Base-by-base conservation (phyloP, 2,797 vertebrate genomes). In the Pagetopsis macropterus region DNA sequence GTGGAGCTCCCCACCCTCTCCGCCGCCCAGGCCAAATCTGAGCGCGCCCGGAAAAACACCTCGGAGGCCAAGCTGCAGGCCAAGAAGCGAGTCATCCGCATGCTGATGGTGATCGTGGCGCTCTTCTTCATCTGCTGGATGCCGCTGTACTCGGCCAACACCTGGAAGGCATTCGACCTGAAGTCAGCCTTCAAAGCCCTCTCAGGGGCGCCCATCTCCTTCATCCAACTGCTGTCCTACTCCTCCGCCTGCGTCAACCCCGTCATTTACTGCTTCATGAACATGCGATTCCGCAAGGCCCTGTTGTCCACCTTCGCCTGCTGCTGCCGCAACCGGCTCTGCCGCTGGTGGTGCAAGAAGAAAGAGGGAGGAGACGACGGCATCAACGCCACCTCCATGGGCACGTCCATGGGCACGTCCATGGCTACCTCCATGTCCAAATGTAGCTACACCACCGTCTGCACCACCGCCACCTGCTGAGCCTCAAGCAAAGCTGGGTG, bases 251-350 rank as follows among this genome's bases (percentile, higher is more conserved):
- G 97, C 2, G 90, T 97, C 90, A 99, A 98, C 89, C 97, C 97
- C 46, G 87, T 99, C 70, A 95, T 98, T 86, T 99, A 99, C 94
- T 98, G 97, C 94, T 98, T 99, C 93, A 98, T 98, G 97, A 98
- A 99, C 92, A 96, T 89, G 2, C 96, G 97, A 14, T 99, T 98
- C 90, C 96, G 97, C 46, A 93, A 95, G 63, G 97, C 97, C 11
- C 94, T 96, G 33, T 75, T 95, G 21, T 86, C 93, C 84, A 96
- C 96, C 1, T 97, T 96, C 1, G 76, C 91, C 11, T 88, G 95
- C 85, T 96, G 96, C 78, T 87, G 84, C 0, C 83, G 75, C 87
- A 88, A 55, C 43, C 70, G 1, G 0, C 80, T 93, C 13, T 77
- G 94, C 27, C 91, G 93, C 68, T 45, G 51, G 37, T 70, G 49